Percentiles rank a stretch among this genome's conserved stretches.
Evolutionary conservation across 1,140 invertebrate genomes (phyloP).

Genomic region (Eupristina koningsbergeri): DNA sequence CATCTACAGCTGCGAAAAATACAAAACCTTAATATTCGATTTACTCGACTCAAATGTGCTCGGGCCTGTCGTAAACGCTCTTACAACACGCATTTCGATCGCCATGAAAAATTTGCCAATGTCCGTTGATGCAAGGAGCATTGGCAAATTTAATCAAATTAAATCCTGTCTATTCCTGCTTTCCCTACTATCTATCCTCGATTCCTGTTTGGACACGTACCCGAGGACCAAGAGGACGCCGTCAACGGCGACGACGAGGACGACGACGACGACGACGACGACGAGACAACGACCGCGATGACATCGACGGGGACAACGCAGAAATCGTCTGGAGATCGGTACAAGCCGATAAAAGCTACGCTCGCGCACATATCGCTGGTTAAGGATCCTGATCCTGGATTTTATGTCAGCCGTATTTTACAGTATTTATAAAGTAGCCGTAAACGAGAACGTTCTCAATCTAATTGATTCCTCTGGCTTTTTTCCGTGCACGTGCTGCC

Average conservation of each 20-base stretch:
- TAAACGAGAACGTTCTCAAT: slow-evolving; percentile 43
- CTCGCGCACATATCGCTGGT: slow-evolving; percentile 17
- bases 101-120: slow-evolving; percentile 15
- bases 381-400: slow-evolving; percentile 43
- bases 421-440: slow-evolving; percentile 50
- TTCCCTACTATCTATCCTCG: not conserved
- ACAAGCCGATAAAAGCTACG: slow-evolving; percentile 38
- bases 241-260: not conserved
- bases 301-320: not conserved
- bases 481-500: not conserved
- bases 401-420: slow-evolving; percentile 46
- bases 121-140: slow-evolving; percentile 13
- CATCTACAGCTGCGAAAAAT: not conserved
- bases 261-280: not conserved
- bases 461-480: slow-evolving; percentile 36
- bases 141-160: slow-evolving; percentile 43
- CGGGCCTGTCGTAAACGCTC: not conserved
- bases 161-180: slow-evolving; percentile 3
- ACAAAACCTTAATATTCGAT: not conserved
- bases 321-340: slow-evolving; percentile 50
- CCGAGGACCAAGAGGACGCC: not conserved
- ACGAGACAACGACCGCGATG: not conserved
- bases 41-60: not conserved
- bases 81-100: not conserved
- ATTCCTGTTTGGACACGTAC: slow-evolving; percentile 7